A percentile compares a stretch with the other conserved stretches of the same genome.
Conservation (phyloP, 1,140 invertebrate genomes). For the Cylas formicarius region DNA sequence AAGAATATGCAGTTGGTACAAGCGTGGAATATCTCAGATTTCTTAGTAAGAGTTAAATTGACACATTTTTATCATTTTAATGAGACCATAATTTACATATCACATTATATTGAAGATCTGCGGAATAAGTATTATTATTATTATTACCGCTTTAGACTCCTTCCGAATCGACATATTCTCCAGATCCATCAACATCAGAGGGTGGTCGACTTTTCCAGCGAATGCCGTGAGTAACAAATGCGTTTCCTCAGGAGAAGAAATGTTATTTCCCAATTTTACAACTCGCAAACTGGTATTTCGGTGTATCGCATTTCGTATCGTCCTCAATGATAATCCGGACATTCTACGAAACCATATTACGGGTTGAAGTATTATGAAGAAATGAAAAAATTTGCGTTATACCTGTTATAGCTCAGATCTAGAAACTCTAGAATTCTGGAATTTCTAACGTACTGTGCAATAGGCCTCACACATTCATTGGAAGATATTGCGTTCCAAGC, state of each 20-base stretch:
- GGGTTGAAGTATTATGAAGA: neutral
- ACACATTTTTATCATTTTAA: too few relatives aligned
- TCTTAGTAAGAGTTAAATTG: too few relatives aligned
- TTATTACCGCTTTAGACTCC: slow-evolving; percentile 30
- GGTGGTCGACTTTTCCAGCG: slow-evolving; percentile 10
- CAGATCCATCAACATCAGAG: slow-evolving; percentile 40
- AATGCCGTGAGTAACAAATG: slow-evolving; percentile 21
- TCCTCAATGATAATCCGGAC: slow-evolving; percentile 15
- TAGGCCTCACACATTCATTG: slow-evolving; percentile 11
- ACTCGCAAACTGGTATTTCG: slow-evolving; percentile 37
- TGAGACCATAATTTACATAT: too few relatives aligned
- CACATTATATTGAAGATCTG: too few relatives aligned
- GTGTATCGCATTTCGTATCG: slow-evolving; percentile 24
- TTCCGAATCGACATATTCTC: slow-evolving; percentile 42
- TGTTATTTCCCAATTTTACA: slow-evolving; percentile 44
- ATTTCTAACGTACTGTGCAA: slow-evolving; percentile 27
- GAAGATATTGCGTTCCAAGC: slow-evolving; percentile 33
- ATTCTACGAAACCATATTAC: slow-evolving; percentile 14
- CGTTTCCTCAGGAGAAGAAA: slow-evolving; percentile 40
- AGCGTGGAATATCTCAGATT: too few relatives aligned
- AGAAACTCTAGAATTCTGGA: slow-evolving; percentile 24
- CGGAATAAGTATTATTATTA: slow-evolving; percentile 4
- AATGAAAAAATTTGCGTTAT: slow-evolving; percentile 6
- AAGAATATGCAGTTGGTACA: too few relatives aligned
- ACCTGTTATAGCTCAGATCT: slow-evolving; percentile 36